Conservation (phyloP, 2,797 vertebrate species). For the Neoniphon sammara region DNA sequence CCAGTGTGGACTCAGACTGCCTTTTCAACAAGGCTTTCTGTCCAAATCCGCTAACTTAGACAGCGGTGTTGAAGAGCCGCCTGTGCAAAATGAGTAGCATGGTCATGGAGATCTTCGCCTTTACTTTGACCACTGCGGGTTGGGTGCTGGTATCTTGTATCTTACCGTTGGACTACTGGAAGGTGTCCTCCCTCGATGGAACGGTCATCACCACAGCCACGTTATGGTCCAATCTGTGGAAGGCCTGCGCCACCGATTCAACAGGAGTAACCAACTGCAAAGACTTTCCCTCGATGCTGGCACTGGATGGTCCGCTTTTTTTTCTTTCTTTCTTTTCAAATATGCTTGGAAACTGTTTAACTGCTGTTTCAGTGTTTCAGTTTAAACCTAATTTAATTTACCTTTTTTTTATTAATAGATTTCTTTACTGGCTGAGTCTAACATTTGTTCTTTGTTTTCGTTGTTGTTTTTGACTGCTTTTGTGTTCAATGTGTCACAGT, state of each 20-base stretch:
- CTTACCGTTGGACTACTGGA: constrained; percentile 95
- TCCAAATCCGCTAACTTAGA: constrained; percentile 19
- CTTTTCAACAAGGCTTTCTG: constrained; percentile 35
- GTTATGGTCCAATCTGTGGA: constrained; percentile 96
- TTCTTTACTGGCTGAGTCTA: neutral
- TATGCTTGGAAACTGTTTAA: neutral
- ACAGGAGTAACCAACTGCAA: constrained; percentile 97
- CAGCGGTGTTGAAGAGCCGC: constrained; percentile 21
- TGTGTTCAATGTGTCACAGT: neutral
- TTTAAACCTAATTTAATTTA: no score
- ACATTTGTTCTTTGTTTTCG: no score
- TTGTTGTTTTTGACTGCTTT: neutral
- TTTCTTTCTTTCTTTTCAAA: constrained; percentile 9
- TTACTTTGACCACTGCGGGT: constrained; percentile 87
- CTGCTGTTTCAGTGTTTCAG: no score
- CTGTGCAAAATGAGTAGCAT: constrained; percentile 81
- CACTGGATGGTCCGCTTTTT: constrained; percentile 87
- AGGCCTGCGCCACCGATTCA: constrained; percentile 95
- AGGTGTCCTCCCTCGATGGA: constrained; percentile 93
- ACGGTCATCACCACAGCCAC: constrained; percentile 96
- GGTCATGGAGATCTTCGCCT: constrained; percentile 89
- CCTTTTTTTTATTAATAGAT: neutral
- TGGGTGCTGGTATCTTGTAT: constrained; percentile 95
- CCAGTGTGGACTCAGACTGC: constrained; percentile 28
- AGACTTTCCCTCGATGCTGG: constrained; percentile 96